Base-by-base conservation (phyloP, 2,888 invertebrate genomes). In the Rutpela maculata region DNA sequence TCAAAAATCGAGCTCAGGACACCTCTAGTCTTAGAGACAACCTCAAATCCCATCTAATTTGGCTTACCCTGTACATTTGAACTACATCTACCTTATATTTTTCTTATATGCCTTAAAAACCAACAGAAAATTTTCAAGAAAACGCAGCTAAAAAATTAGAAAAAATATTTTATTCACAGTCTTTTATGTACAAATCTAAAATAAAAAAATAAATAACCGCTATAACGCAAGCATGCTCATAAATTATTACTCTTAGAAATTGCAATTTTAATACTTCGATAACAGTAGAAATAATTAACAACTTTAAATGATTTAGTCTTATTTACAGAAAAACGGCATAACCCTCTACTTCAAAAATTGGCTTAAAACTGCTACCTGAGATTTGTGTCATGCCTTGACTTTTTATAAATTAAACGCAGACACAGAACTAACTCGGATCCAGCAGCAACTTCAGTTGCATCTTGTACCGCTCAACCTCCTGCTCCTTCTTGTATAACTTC, bases 401-500 rank as follows among this genome's bases (percentile, higher is more conserved):
- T 7, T 7, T 7, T 0, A 35, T 35, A 57, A 12, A 56, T 35
- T 5, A 70, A 60, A 73, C 22, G 62, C 43, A 15, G 50, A 17
- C 50, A 11, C 18, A 71, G 18, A 69, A 80, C 57, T 81, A 85
- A 77, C 83, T 84, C n/a, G 81, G 74, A 56, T 89, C 84, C 82
- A 85, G 82, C 26, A 86, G 75, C 75, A 86, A 78, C 83, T 87
- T 85, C 68, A 90, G 80, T 80, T 88, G 88, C 80, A 86, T 84
- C 80, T 89, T 89, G 74, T 87, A 89, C 71, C 83, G 81, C 78
- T 88, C 88, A 5, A 85, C 86, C 82, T 89, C 89, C 6, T 86
- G 84, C 77, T 89, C 88, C 81, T 89, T 89, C 71, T 85, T 86
- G 35, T 81, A 78, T 71, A 88, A 82, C 80, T 88, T 89, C 38